Evolutionary conservation across 2,888 invertebrate species (phyloP), one percentile per base, ranked within the genome.

Genomic region (Auanema sp.): DNA sequence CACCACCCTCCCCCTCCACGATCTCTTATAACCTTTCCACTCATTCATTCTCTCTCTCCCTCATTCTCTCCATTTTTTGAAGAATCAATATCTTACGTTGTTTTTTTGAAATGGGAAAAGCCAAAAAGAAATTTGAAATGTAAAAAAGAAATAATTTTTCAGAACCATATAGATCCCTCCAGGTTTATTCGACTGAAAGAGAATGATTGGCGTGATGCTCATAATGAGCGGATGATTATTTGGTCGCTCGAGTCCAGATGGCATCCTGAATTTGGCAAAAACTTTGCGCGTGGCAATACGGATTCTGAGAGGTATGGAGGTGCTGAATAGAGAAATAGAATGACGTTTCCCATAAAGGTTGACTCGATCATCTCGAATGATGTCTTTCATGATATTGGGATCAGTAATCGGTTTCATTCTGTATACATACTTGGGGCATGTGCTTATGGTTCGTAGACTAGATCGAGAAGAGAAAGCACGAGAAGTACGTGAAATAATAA

Each of bases 381-480:
- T 75, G 72, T 75, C 74, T 5, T 76, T 76, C 42, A 65, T 72
- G 33, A 76, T 76, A 43, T 61, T 76, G 41, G 76, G 76, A 12
- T 68, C 74, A 0, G 76, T 76, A 16, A 75, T 76, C 58, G 76
- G 72, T 44, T 76, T 76, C 65, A 71, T 76, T 12, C 60, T 76
- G 11, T 76, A 76, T 65, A 75, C 75, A 57, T 76, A 76, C 58
- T 64, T 76, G 41, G 66, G 71, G 10, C 76, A 76, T 57, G 75
- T 76, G 51, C 51, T 72, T 10, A 61, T 75, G 65, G 64, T 75
- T 57, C 58, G 76, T 12, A 62, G 62, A 42, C 23, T 76, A 41
- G 60, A 68, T 53, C 51, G 66, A 42, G 68, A 68, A 23, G 55
- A 58, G 4, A 68, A 73, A 41, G 66, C 68, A 16, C 47, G 64